Base-by-base conservation (phyloP, 1,140 invertebrate genomes). In the Amyelois transitella region DNA sequence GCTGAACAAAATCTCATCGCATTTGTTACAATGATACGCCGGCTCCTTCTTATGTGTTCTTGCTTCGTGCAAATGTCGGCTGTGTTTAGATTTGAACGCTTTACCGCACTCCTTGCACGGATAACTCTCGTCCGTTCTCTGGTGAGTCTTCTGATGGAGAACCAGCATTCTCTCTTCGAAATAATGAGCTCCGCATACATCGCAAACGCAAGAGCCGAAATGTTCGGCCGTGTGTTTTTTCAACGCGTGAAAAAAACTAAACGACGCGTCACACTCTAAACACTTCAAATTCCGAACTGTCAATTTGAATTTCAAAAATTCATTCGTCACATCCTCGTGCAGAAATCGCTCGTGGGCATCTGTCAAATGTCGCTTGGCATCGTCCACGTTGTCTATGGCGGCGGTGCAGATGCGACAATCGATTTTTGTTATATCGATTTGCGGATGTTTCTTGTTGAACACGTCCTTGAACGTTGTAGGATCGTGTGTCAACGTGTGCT, bases 191-290 rank as follows among this genome's bases (percentile, higher is more conserved):
- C 83, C 83, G 51, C 83, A 86, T 0, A 77, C 47, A 58, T 86
- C 81, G 17, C 83, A 86, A 2, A 84, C 77, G 12, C 75, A 80
- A 0, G 72, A 78, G 0, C 83, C 83, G 5, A 86, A 86, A 55
- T 86, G 83, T 28, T 80, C 78, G 0, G 81, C 81, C 81, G 83
- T 86, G 19, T 86, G 83, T 24, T 86, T 84, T 62, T 80, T 84
- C 22, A 86, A 53, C 0, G 81, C 77, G 14, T 86, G 79, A 53
- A 86, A 83, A 45, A 84, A 86, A 4, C 69, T 60, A 8, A 81
- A 86, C 0, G 28, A 55, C 0, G 24, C 52, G 0, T 51, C 55
- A 18, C 83, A 86, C 49, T 84, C 79, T 0, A 60, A 59, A 19
- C 83, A 86, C 0, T 43, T 56, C 8, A 82, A 53, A 6, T 67